These are phyloP conservation scores for Sinocyclocheilus anshuiensis DNA, from an alignment of 2,113 vertebrate genomes.

Conservation along the genomic window DNA sequence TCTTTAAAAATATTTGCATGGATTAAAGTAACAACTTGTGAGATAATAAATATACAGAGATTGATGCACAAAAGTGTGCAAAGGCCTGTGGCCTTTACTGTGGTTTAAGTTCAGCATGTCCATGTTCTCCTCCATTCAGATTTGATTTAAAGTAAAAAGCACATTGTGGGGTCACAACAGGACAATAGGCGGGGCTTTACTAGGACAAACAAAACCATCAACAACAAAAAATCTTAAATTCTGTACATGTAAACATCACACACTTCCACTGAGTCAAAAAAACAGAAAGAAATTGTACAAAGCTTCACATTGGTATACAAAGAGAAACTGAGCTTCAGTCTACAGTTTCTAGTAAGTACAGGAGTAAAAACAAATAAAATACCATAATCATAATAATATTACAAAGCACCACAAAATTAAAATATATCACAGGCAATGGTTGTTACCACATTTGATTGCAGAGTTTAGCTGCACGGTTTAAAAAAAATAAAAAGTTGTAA, in stretches of 20 bases:
- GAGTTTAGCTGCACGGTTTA: conserved; percentile 86
- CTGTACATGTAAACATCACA: conserved; percentile 99
- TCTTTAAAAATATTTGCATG: neutral
- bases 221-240: conserved; percentile 66
- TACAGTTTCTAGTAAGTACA: conserved; percentile 81
- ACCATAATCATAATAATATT: conserved; percentile 78
- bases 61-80: conserved; percentile 62
- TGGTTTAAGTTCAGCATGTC: conserved; percentile 52
- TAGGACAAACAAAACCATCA: conserved; percentile 57
- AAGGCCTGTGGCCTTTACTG: conserved; percentile 60
- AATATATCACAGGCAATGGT: conserved; percentile 81
- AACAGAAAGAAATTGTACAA: conserved; percentile 92
- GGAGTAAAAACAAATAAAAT: conserved; percentile 75
- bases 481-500: conserved; percentile 65
- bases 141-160: conserved; percentile 39
- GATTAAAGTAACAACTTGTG: conserved; percentile 8
- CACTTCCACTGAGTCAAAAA: conserved; percentile 99
- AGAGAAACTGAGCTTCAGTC: conserved; percentile 85
- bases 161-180: conserved; percentile 42
- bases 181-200: conserved; percentile 46
- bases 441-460: conserved; percentile 84
- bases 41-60: conserved; percentile 53
- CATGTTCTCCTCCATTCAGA: conserved; percentile 26
- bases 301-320: conserved; percentile 98
- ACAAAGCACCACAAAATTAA: conserved; percentile 97